phyloP scores from a whole-genome alignment of 2,888 invertebrate genomes.

The Melinaea menophilus region DNA sequence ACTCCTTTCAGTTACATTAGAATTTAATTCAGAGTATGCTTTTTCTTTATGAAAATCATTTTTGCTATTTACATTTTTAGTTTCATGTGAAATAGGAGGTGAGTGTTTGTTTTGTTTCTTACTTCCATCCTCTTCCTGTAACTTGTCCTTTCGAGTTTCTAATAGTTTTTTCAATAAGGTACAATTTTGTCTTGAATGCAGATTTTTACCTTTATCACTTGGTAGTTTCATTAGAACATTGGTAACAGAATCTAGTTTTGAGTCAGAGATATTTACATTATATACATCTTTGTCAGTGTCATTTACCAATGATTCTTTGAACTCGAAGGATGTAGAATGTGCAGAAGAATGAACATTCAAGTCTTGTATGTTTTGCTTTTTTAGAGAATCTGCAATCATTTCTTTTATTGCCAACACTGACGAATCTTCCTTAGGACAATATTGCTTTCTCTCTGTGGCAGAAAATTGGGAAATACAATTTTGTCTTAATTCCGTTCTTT shows the following conservation, averaged over 20 bases:
- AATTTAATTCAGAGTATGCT: conserved; percentile 19
- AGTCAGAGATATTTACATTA: conserved; percentile 14
- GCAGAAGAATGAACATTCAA: conserved; percentile 7
- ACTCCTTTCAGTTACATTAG: conserved; percentile 34
- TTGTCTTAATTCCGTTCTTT: conserved; percentile 16
- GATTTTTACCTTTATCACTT: conserved; percentile 25
- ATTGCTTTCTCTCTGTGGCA: conserved; percentile 10
- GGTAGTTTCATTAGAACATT: conserved; percentile 15
- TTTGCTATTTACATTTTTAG: conserved; percentile 21
- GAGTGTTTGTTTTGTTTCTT: conserved; percentile 41
- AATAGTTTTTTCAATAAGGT: conserved; percentile 66
- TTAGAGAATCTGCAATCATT: conserved; percentile 10
- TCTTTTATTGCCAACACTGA: conserved; percentile 11
- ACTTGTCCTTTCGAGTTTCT: conserved; percentile 57
- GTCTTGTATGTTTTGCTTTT: conserved; percentile 13
- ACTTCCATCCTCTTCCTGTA: conserved; percentile 42
- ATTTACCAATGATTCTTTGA: conserved; percentile 13
- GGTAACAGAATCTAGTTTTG: conserved; percentile 19
- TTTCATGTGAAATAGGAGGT: conserved; percentile 24
- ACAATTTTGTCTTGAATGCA: conserved; percentile 51
- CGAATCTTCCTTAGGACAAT: conserved; percentile 15
- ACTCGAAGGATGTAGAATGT: conserved; percentile 5
- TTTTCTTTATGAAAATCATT: conserved; percentile 24
- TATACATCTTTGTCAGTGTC: conserved; percentile 11
- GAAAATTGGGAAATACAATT: conserved; percentile 23